Evolutionary conservation across 2,113 vertebrate species (phyloP), one percentile per base, ranked within the genome.

Genomic region (Mesoclemmys tuberculata): DNA sequence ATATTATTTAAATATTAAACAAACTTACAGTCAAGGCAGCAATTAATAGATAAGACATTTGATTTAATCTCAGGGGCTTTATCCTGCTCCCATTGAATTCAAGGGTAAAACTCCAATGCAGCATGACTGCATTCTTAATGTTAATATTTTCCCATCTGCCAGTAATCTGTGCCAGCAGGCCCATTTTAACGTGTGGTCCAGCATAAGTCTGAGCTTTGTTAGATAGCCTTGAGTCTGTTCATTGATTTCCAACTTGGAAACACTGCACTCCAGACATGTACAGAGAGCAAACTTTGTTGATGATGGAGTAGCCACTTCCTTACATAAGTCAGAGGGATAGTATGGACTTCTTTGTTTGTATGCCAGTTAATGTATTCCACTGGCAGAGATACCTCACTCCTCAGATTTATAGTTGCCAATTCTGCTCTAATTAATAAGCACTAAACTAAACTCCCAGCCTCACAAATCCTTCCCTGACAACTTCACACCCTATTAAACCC

Each of bases 381-480:
- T 91, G 93, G 82, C 90, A 95, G 77, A 95, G 77, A 16, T 56
- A 41, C 55, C 81, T 95, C 51, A 74, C 79, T 93, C 58, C 31
- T 96, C 84, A 89, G 90, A 61, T 91, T 88, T 92, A 26, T 82
- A 87, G 55, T 82, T 97, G 80, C 93, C 94, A 94, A 87, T 96
- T 94, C 92, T 85, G 27, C 82, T 96, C 74, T 92, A 94, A 94
- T 96, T 97, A 97, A 92, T 93, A 93, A 95, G 82, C 85, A 78
- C 95, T 94, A 94, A 93, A 90, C 77, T 92, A 61, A 92, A 95
- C 61, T 91, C 75, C 54, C 88, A 95, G 35, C 46, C 89, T 90
- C 88, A 94, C 77, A 91, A 92, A 92, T 95, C 82, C 89, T 94
- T 96, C 41, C 18, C 88, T 88, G 94, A 90, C 90, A 94, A 84